phyloP scores from a whole-genome alignment of 2,797 vertebrate species.

The Peromyscus aztecus region DNA sequence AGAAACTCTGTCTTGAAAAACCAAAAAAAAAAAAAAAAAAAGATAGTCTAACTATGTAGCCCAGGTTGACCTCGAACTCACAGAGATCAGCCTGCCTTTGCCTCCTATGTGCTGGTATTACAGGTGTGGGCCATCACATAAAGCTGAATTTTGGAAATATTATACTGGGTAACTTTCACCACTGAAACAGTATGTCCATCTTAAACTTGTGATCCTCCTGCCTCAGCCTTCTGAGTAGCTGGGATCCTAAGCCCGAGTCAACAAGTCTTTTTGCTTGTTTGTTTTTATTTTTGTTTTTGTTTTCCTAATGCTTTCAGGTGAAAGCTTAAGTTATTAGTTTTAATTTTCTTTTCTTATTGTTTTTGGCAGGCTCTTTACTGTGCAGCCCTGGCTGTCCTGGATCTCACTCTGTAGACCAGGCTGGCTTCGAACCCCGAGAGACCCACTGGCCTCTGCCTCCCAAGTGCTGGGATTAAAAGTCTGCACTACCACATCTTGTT shows the following conservation, averaged over 20 bases:
- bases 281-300: background rate
- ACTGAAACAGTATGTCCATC: no score
- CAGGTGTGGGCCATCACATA: background rate
- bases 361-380: background rate
- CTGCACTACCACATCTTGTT: background rate
- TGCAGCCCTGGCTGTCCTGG: background rate
- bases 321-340: background rate
- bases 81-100: background rate
- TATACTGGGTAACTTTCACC: no score
- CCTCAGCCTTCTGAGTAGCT: background rate
- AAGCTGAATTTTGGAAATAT: no score
- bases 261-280: background rate
- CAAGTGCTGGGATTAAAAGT: background rate
- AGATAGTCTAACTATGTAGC: background rate
- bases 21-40: no score
- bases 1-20: no score
- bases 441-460: background rate
- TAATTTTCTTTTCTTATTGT: background rate
- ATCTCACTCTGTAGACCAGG: background rate
- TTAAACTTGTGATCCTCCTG: background rate
- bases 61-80: background rate
- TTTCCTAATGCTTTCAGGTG: constrained; percentile 8
- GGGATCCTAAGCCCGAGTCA: background rate
- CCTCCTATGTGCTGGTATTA: background rate
- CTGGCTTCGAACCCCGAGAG: background rate